These are phyloP conservation scores for Chaenocephalus aceratus DNA, from an alignment of 2,113 vertebrate species.

Conservation along the genomic window DNA sequence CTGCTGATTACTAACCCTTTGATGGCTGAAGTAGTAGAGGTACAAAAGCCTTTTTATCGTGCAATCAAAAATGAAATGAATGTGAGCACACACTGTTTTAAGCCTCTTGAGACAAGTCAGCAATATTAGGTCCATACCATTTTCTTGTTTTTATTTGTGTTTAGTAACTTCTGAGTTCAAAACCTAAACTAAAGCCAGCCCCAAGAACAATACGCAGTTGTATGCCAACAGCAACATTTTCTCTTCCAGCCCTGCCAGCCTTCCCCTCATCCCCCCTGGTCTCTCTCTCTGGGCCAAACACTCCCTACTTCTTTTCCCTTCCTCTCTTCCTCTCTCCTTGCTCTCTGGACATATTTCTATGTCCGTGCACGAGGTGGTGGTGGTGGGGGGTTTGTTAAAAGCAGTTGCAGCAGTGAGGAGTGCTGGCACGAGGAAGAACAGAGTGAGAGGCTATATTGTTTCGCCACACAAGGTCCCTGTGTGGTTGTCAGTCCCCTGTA, in stretches of 20 bases:
- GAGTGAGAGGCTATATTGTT: conserved; percentile 69
- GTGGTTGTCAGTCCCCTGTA: conserved; percentile 69
- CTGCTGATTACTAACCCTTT: conserved; percentile 58
- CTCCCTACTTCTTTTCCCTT: conserved; percentile 64
- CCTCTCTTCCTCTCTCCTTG: conserved; percentile 44
- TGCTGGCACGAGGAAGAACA: conserved; percentile 52
- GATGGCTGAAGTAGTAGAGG: conserved; percentile 44
- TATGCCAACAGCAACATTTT: conserved; percentile 80
- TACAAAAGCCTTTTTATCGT: conserved; percentile 25
- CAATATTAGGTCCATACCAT: neutral
- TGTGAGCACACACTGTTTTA: neutral
- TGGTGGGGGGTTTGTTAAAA: conserved; percentile 24
- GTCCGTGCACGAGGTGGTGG: conserved; percentile 1
- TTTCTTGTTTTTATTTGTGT: conserved; percentile 21
- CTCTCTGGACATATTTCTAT: conserved; percentile 33
- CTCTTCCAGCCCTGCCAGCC: conserved; percentile 62
- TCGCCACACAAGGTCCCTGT: conserved; percentile 62
- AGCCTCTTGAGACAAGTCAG: neutral
- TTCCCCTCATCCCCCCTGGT: conserved; percentile 36
- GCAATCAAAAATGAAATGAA: conserved; percentile 6
- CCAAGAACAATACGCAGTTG: conserved; percentile 77
- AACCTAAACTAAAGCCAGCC: conserved; percentile 52
- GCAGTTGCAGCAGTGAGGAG: conserved; percentile 52
- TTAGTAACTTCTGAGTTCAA: conserved; percentile 70
- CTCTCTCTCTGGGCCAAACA: conserved; percentile 58